These are phyloP conservation scores for Oscheius sp. DNA, from an alignment of 1,140 invertebrate genomes.

Conservation along the genomic window DNA sequence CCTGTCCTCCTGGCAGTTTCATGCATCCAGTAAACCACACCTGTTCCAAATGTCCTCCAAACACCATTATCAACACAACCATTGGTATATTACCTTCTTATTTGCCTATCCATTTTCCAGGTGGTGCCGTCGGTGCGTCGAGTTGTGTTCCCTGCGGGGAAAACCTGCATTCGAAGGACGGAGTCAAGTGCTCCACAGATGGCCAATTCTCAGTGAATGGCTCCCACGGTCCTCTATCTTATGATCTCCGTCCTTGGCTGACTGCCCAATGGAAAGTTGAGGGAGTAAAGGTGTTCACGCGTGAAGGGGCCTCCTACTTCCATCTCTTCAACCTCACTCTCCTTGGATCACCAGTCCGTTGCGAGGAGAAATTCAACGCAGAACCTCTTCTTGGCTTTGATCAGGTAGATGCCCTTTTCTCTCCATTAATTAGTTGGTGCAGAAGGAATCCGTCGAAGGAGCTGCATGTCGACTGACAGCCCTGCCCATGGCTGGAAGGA, in stretches of 20 bases:
- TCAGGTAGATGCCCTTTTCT: not conserved
- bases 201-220: conserved; percentile 16
- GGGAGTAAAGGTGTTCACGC: conserved; percentile 37
- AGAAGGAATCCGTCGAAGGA: conserved; percentile 13
- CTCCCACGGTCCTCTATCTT: not conserved
- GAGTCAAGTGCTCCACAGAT: conserved; percentile 16
- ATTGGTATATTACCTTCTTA: not conserved
- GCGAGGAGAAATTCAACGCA: conserved; percentile 31
- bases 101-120: not conserved
- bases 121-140: not conserved
- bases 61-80: conserved; percentile 11
- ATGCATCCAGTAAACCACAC: conserved; percentile 27
- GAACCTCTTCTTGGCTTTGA: conserved; percentile 26
- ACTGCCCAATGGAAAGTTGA: conserved; percentile 20
- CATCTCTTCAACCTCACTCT: conserved; percentile 32
- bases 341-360: conserved; percentile 23
- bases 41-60: conserved; percentile 30
- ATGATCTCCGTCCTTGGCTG: conserved; percentile 16
- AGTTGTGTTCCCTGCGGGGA: conserved; percentile 28
- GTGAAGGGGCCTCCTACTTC: conserved; percentile 38
- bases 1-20: conserved; percentile 60
- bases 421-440: not conserved
- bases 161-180: not conserved
- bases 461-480: conserved; percentile 32
- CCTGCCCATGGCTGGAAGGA: conserved; percentile 5